Evolutionary conservation across 2,113 vertebrate genomes (phyloP).

Genomic region (Laticauda laticaudata): DNA sequence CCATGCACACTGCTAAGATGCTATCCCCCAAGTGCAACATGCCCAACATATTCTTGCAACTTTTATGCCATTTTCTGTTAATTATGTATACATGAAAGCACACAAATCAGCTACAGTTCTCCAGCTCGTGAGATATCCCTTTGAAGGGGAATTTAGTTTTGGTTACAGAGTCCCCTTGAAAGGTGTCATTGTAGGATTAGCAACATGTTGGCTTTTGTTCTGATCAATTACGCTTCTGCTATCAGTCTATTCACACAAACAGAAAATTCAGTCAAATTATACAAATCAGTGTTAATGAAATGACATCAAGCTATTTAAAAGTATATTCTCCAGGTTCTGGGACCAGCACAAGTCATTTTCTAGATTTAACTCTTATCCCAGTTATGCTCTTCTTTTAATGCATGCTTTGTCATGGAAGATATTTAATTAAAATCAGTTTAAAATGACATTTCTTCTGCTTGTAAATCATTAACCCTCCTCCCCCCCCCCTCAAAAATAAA

Average conservation of each 20-base stretch:
- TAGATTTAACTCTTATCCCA: not conserved
- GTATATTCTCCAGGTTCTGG: not conserved
- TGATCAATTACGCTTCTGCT: not conserved
- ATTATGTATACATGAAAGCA: slow-evolving; percentile 16
- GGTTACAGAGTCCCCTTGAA: not conserved
- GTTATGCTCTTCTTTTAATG: not conserved
- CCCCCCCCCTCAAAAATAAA: not conserved
- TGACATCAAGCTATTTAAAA: not conserved
- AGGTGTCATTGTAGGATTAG: not conserved
- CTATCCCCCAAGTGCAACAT: not conserved
- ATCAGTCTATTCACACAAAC: not conserved
- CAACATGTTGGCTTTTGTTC: not conserved
- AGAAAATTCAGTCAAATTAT: not conserved
- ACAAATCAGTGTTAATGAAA: not conserved
- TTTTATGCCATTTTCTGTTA: slow-evolving; percentile 19
- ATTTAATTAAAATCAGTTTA: slow-evolving; percentile 6
- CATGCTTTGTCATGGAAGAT: not conserved
- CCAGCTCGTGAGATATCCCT: not conserved
- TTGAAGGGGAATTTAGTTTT: not conserved
- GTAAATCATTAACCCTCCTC: not conserved
- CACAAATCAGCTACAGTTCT: slow-evolving; percentile 21
- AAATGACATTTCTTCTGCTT: slow-evolving; percentile 10
- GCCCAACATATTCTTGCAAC: slow-evolving; percentile 8
- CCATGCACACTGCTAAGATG: slow-evolving; percentile 1
- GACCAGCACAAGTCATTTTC: not conserved